A percentile compares a stretch with the other conserved stretches of the same genome.
phyloP scores from a whole-genome alignment of 2,797 vertebrate species.

The Sebastes itinus region DNA sequence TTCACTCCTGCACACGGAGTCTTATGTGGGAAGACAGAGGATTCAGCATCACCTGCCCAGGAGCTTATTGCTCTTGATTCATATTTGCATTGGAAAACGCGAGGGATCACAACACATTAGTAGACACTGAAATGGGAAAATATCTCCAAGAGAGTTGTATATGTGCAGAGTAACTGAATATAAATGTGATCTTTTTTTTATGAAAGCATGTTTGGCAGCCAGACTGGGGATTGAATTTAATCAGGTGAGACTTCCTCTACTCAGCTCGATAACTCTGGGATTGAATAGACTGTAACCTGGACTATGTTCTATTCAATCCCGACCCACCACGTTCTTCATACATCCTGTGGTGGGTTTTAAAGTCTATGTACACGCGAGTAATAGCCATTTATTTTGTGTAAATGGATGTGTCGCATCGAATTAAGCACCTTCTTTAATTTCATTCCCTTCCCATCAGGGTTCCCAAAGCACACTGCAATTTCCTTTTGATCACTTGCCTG shows the following conservation, averaged over 20 bases:
- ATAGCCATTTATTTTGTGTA: constrained; percentile 68
- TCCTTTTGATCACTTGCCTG: constrained; percentile 61
- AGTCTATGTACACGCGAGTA: constrained; percentile 50
- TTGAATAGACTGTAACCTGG: constrained; percentile 38
- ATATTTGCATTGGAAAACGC: constrained; percentile 66
- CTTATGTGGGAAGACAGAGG: constrained; percentile 47
- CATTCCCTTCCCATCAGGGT: constrained; percentile 52
- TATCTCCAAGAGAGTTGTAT: constrained; percentile 29
- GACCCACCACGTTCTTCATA: constrained; percentile 14
- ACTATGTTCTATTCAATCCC: constrained; percentile 22
- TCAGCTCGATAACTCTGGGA: constrained; percentile 19
- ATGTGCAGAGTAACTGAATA: constrained; percentile 47
- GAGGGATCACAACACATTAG: constrained; percentile 62
- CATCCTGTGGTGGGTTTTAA: constrained; percentile 39
- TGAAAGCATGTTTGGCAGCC: constrained; percentile 51
- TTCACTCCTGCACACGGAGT: constrained; percentile 24
- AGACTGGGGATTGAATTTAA: constrained; percentile 48
- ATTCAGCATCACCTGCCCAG: constrained; percentile 57
- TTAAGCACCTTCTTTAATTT: constrained; percentile 69
- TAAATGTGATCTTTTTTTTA: constrained; percentile 42
- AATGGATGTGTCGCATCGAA: constrained; percentile 68
- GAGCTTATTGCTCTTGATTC: constrained; percentile 60
- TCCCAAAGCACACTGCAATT: constrained; percentile 56
- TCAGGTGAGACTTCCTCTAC: constrained; percentile 37
- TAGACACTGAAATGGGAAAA: constrained; percentile 23